Conservation (phyloP, 2,888 invertebrate species). For the Serripes groenlandicus region DNA sequence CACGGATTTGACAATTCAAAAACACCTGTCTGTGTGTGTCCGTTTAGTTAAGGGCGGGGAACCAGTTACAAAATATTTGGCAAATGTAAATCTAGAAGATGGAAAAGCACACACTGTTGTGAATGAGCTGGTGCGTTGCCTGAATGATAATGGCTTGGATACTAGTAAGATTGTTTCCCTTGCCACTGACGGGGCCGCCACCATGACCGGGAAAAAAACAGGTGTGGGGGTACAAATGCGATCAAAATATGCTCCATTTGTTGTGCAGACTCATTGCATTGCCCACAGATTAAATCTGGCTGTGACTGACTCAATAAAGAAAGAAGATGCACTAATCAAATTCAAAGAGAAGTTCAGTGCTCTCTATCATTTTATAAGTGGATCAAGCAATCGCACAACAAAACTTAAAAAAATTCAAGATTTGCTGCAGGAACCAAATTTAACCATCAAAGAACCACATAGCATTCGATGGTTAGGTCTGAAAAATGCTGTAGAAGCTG, state of each 20-base stretch:
- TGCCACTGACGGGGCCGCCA: slow-evolving; percentile 52
- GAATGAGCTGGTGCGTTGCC: neutral
- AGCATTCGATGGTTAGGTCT: slow-evolving; percentile 57
- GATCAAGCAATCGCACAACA: slow-evolving; percentile 37
- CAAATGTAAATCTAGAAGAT: slow-evolving; percentile 27
- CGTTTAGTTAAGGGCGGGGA: slow-evolving; percentile 36
- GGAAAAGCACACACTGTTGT: slow-evolving; percentile 49
- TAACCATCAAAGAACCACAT: slow-evolving; percentile 59
- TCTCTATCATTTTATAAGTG: slow-evolving; percentile 49
- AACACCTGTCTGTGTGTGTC: slow-evolving; percentile 36
- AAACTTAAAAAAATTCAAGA: slow-evolving; percentile 40
- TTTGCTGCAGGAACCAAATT: slow-evolving; percentile 53
- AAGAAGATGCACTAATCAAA: slow-evolving; percentile 24
- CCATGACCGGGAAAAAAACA: slow-evolving; percentile 19
- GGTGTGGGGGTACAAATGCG: neutral
- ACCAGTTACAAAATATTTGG: slow-evolving; percentile 34
- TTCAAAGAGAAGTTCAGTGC: slow-evolving; percentile 45
- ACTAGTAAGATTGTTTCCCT: slow-evolving; percentile 31
- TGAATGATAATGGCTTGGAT: slow-evolving; percentile 23
- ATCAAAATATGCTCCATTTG: slow-evolving; percentile 4
- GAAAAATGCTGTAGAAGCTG: slow-evolving; percentile 53
- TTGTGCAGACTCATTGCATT: slow-evolving; percentile 13
- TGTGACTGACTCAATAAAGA: slow-evolving; percentile 53
- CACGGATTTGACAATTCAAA: slow-evolving; percentile 36
- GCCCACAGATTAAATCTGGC: slow-evolving; percentile 44